A percentile compares a stretch with the other conserved stretches of the same genome.
These are phyloP conservation scores for Cybosia mesomella DNA, from an alignment of 2,888 invertebrate species.

Conservation along the genomic window DNA sequence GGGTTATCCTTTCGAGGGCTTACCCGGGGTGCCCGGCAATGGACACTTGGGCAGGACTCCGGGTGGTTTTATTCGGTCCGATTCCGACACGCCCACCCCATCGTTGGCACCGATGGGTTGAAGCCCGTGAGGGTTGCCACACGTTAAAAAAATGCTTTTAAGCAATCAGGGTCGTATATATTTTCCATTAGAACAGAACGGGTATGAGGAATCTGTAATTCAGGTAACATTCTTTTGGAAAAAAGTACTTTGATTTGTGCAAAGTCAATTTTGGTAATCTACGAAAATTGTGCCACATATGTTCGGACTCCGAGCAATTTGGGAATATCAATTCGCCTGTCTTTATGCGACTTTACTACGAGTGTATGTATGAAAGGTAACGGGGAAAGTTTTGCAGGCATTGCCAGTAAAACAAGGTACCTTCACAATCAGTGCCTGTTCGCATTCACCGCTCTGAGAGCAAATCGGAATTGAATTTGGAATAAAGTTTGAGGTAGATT, in stretches of 20 bases:
- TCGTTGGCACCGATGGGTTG: too few species aligned
- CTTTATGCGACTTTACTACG: slow-evolving; percentile 10
- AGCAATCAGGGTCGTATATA: too few species aligned
- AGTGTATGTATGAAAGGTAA: neutral
- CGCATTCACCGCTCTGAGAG: neutral
- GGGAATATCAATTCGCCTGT: slow-evolving; percentile 17
- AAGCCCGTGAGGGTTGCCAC: too few species aligned
- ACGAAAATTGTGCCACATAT: slow-evolving; percentile 15
- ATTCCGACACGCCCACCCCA: too few species aligned
- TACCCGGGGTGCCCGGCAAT: too few species aligned
- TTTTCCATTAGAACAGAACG: too few species aligned
- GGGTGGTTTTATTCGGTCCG: too few species aligned
- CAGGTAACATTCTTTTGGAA: slow-evolving; percentile 11
- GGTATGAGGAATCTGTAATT: neutral
- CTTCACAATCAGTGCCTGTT: neutral
- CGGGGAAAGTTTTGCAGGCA: slow-evolving; percentile 10
- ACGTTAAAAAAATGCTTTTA: too few species aligned
- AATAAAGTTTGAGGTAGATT: neutral
- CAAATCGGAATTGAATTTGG: neutral
- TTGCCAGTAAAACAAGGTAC: neutral
- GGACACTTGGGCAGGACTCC: too few species aligned
- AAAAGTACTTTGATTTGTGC: slow-evolving; percentile 4
- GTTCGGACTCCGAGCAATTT: slow-evolving; percentile 17
- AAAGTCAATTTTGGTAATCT: slow-evolving; percentile 13
- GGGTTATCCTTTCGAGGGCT: too few species aligned